These are phyloP conservation scores for Pygoscelis adeliae DNA, from an alignment of 2,113 vertebrate species.

Conservation along the genomic window DNA sequence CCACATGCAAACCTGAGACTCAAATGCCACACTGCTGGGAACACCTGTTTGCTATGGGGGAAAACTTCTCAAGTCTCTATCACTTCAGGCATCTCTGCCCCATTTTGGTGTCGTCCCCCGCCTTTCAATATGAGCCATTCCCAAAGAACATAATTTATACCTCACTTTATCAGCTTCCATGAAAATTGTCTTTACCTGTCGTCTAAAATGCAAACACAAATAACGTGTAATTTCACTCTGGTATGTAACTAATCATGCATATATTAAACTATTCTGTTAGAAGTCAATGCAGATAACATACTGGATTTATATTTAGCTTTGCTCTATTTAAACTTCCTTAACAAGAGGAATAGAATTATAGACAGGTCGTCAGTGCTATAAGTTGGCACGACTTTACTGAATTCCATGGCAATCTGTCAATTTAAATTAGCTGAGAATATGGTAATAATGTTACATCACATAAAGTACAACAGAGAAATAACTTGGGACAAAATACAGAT, in stretches of 20 bases:
- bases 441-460: not conserved
- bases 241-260: not conserved
- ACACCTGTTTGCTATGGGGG: fast-evolving
- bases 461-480: not conserved
- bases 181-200: not conserved
- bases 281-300: not conserved
- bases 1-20: not conserved
- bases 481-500: not conserved
- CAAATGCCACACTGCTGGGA: not conserved
- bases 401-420: conserved; percentile 18
- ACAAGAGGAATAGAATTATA: not conserved
- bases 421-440: not conserved
- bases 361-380: not conserved
- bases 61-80: not conserved
- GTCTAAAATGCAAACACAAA: not conserved
- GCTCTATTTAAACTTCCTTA: conserved; percentile 2
- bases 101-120: fast-evolving
- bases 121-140: not conserved
- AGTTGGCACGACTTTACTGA: not conserved
- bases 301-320: conserved; percentile 6
- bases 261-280: not conserved
- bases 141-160: not conserved
- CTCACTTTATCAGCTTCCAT: not conserved
- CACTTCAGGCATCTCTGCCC: not conserved
- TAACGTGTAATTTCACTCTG: not conserved